These are phyloP conservation scores for Pristionchus exspectatus DNA, from an alignment of 2,888 invertebrate genomes.

Conservation along the genomic window DNA sequence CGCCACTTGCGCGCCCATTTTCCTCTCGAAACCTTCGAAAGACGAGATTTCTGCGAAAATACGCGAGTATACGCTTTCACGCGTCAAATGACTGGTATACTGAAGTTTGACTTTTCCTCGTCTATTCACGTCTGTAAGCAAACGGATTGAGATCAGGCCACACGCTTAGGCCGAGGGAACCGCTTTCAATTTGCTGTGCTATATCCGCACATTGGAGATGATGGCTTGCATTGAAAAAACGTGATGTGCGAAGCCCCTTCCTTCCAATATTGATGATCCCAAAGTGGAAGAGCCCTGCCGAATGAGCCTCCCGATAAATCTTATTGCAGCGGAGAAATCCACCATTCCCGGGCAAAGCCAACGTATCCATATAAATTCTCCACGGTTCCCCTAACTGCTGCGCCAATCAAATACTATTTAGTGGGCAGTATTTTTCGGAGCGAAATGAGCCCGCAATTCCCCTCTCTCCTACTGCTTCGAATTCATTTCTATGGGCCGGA, in stretches of 20 bases:
- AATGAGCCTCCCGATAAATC: neutral
- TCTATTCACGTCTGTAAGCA: neutral
- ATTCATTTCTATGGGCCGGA: constrained; percentile 26
- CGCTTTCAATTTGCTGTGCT: neutral
- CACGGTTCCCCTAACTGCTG: neutral
- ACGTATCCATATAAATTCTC: constrained; percentile 10
- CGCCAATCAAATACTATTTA: constrained; percentile 46
- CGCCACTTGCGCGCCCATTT: neutral
- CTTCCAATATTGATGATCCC: constrained; percentile 15
- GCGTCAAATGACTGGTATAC: constrained; percentile 4
- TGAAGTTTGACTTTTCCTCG: constrained; percentile 1
- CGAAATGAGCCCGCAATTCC: neutral
- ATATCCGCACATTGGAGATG: neutral
- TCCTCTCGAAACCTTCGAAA: constrained; percentile 6
- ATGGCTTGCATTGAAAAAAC: neutral
- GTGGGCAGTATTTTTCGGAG: constrained; percentile 20
- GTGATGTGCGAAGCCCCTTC: neutral
- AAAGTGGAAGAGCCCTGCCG: neutral
- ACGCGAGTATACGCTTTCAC: neutral
- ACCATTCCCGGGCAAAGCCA: neutral
- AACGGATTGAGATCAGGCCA: neutral
- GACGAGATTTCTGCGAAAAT: neutral
- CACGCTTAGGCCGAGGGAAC: neutral
- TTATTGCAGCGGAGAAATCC: neutral
- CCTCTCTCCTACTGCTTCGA: neutral